Evolutionary conservation across 2,888 invertebrate species (phyloP).

Genomic region (Escarpia spicata): DNA sequence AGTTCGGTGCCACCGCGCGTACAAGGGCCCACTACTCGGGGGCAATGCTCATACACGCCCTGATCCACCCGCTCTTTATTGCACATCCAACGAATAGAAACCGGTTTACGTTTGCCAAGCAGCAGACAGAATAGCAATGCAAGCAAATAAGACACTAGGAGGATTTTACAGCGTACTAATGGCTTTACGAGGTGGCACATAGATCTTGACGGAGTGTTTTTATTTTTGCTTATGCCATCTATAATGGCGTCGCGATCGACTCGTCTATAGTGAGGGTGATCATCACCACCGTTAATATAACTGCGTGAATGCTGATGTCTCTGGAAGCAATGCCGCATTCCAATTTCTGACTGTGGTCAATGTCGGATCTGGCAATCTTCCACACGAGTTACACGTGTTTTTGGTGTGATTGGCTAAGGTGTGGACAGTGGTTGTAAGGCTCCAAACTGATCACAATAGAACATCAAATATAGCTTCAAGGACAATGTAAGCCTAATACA

Average conservation of each 20-base stretch:
- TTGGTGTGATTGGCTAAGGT: neutral
- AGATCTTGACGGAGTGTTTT: neutral
- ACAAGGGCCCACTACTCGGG: neutral
- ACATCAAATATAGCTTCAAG: neutral
- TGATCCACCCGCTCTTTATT: neutral
- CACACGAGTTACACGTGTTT: neutral
- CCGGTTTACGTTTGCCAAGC: neutral
- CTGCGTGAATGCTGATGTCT: neutral
- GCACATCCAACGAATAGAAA: neutral
- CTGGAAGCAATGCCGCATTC: neutral
- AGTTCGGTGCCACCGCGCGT: neutral
- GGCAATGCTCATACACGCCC: neutral
- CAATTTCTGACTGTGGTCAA: neutral
- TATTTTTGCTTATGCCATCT: neutral
- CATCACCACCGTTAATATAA: neutral
- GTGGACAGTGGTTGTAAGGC: neutral
- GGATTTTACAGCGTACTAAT: neutral
- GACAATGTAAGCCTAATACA: no score
- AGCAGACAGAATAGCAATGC: neutral
- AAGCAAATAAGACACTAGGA: neutral
- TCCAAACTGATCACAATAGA: neutral
- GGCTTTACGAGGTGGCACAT: neutral
- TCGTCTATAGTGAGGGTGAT: neutral
- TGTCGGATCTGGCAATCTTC: neutral
- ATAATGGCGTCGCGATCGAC: neutral